Evolutionary conservation across 2,888 invertebrate genomes (phyloP), one percentile per base, ranked within the genome.

Genomic region (Cremastobaeus sp.): DNA sequence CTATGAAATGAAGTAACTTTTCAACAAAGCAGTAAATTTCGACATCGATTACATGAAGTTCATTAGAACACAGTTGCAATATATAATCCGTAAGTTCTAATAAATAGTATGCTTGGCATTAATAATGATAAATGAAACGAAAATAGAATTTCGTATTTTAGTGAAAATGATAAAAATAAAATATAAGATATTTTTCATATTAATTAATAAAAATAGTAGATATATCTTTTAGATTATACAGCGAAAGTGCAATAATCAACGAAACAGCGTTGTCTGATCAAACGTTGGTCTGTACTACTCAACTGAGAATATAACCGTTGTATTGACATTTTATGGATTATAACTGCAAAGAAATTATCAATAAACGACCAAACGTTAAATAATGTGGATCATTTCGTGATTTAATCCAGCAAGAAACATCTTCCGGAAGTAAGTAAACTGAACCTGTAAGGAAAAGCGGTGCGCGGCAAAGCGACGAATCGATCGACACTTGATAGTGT

Each of bases 341-440:
- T 25, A 35, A 37, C 37, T 47, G 25, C 47, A 25, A 9, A 8
- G 21, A 25, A 37, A 12, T 35, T 37, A 37, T 37, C 37, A 47
- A 60, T 48, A 60, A 39, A n/a, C 17, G 25, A n/a, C 17, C 14
- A 21, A 11, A 39, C 34, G 6, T 54, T 52, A 62, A 62, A 50
- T 35, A 41, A 47, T 28, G 21, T 18, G 47, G 71, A 25, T 39
- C 60, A 55, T 71, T 69, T 57, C 59, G 76, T 52, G 62, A 73
- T 55, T 73, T 79, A 69, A 75, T 77, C 78, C n/a, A n/a, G n/a
- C n/a, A 79, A 75, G 74, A 59, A 74, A 79, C 75, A 74, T 66
- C 65, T 69, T 47, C 37, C 62, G 41, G 37, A 37, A 55, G 71
- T 55, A 39, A 62, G 70, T 47, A 66, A 62, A 45, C 41, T 65